Conservation (phyloP, 2,797 vertebrate species). For the Amblyopsis hoosieri region DNA sequence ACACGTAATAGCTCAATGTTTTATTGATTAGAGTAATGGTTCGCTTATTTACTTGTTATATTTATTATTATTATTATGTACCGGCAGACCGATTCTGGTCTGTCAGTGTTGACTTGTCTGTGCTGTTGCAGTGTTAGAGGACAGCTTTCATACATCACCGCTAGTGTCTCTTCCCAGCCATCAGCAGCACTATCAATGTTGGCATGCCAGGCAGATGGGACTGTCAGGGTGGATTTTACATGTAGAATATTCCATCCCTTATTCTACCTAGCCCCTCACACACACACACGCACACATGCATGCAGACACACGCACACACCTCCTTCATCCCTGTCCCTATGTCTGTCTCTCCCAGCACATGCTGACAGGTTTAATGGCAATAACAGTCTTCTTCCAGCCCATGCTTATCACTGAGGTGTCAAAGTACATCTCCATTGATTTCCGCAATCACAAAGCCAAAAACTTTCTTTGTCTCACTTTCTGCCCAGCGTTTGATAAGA, state of each 20-base stretch:
- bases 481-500: background rate
- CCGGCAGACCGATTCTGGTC: background rate
- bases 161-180: background rate
- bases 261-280: slow-evolving; percentile 2
- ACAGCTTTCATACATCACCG: background rate
- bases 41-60: no score
- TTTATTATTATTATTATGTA: no score
- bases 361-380: slow-evolving; percentile 27
- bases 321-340: slow-evolving; percentile 3
- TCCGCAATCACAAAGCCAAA: slow-evolving; percentile 4
- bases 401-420: slow-evolving; percentile 26
- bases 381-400: slow-evolving; percentile 25
- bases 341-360: slow-evolving; percentile 1
- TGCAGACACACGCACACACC: background rate
- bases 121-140: background rate
- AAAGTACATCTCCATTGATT: slow-evolving; percentile 40
- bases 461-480: background rate
- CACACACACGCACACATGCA: background rate
- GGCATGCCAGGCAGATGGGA: slow-evolving; percentile 1
- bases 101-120: background rate
- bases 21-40: background rate
- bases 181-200: slow-evolving; percentile 8
- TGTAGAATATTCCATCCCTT: background rate
- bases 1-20: background rate
- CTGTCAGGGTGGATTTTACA: slow-evolving; percentile 37